A percentile compares a stretch with the other conserved stretches of the same genome.
Evolutionary conservation across 2,113 vertebrate species (phyloP).

Genomic region (Ciconia maguari): DNA sequence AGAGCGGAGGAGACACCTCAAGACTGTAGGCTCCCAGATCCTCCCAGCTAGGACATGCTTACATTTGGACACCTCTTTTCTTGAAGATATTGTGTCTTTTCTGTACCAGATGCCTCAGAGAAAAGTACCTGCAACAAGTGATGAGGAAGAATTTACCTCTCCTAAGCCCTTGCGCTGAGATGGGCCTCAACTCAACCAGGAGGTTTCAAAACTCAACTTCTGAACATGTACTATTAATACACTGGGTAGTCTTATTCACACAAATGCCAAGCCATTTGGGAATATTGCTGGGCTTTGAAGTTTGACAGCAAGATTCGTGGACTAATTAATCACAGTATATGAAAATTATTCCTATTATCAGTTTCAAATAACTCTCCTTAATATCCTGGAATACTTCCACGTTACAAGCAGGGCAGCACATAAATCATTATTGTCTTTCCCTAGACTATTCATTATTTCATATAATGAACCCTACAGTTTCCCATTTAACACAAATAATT

Average conservation of each 20-base stretch:
- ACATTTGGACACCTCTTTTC: background rate
- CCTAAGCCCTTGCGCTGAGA: background rate
- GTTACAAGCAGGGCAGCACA: background rate
- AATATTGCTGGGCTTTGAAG: conserved; percentile 23
- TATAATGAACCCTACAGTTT: background rate
- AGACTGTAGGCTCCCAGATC: background rate
- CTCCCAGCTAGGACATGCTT: fast-evolving
- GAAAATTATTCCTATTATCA: conserved; percentile 16
- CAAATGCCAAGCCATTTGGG: background rate
- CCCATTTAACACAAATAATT: background rate
- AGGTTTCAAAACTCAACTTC: background rate
- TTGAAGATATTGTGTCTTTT: background rate
- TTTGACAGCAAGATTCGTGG: background rate
- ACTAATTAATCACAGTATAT: background rate
- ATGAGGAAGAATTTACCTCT: background rate
- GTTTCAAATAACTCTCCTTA: conserved; percentile 6
- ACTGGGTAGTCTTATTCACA: background rate
- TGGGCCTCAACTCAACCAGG: background rate
- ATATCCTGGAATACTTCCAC: background rate
- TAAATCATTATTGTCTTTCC: background rate
- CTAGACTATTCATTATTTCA: background rate
- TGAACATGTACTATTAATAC: background rate
- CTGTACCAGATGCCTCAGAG: background rate
- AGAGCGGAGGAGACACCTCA: background rate
- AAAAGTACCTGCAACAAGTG: background rate